A percentile compares a stretch with the other conserved stretches of the same genome.
Evolutionary conservation across 2,113 vertebrate species (phyloP).

Genomic region (Oncorhynchus gorbuscha): DNA sequence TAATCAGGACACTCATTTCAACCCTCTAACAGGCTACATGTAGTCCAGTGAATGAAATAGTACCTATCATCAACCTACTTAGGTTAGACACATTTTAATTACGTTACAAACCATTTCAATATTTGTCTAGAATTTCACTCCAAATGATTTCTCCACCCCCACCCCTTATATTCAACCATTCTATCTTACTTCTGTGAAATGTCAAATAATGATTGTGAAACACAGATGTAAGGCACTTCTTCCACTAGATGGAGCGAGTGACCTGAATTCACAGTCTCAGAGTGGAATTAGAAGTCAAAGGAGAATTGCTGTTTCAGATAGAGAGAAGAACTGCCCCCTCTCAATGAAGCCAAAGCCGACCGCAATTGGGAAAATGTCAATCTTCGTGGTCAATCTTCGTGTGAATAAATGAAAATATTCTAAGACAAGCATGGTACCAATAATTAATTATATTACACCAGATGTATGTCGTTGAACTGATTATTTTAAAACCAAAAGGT

Average conservation of each 20-base stretch:
- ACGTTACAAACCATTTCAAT: background rate
- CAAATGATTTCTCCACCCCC: too few species aligned
- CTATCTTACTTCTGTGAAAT: background rate
- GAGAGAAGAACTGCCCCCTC: too few species aligned
- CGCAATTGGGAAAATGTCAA: too few species aligned
- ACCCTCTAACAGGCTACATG: background rate
- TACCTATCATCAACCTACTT: too few species aligned
- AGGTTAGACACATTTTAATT: background rate
- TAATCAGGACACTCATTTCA: background rate
- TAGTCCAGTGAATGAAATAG: background rate
- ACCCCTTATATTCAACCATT: background rate
- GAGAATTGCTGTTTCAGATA: background rate
- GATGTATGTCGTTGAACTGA: too few species aligned
- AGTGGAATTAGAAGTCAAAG: background rate
- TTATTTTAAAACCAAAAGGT: too few species aligned
- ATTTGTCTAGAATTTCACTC: background rate
- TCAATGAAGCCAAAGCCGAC: too few species aligned
- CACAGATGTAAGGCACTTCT: background rate
- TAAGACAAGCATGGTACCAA: background rate
- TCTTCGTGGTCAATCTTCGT: too few species aligned
- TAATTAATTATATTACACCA: too few species aligned
- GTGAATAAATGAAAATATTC: background rate
- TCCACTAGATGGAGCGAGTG: conserved; percentile 37
- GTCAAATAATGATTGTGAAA: background rate
- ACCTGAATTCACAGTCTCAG: conserved; percentile 1